Evolutionary conservation across 2,113 vertebrate genomes (phyloP).

Genomic region (Pachycephala philippinensis): DNA sequence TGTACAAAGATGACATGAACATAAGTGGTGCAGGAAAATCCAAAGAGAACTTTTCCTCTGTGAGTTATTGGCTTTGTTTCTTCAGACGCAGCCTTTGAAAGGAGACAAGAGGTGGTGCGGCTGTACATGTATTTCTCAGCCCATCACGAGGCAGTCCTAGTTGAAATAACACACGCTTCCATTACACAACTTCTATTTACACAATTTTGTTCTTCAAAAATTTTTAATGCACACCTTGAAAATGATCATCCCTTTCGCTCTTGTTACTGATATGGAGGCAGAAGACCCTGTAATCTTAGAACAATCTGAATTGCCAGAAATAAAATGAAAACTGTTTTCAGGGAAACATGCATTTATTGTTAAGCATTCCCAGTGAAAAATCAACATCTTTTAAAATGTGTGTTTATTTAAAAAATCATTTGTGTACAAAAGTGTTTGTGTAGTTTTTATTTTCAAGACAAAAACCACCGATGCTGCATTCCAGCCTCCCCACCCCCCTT

Average conservation of each 20-base stretch:
- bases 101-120: fast-evolving
- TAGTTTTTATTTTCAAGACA: slow-evolving; percentile 72
- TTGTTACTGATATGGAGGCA: background rate
- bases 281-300: background rate
- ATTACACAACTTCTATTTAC: background rate
- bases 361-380: slow-evolving; percentile 76
- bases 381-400: slow-evolving; percentile 77
- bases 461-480: slow-evolving; percentile 45
- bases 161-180: background rate
- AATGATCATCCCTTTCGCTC: background rate
- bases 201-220: background rate
- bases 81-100: background rate
- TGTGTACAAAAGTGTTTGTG: slow-evolving; percentile 74
- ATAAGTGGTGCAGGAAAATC: fast-evolving
- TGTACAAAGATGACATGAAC: background rate
- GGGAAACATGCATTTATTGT: slow-evolving; percentile 79
- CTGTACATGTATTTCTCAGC: fast-evolving
- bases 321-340: slow-evolving; percentile 65
- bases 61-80: fast-evolving
- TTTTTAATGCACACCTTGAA: background rate
- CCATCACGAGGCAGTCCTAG: background rate
- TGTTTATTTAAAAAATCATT: slow-evolving; percentile 75
- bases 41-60: background rate
- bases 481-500: background rate
- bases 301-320: slow-evolving; percentile 30